Evolutionary conservation across 2,113 vertebrate genomes (phyloP).

Genomic region (Proteles cristata): DNA sequence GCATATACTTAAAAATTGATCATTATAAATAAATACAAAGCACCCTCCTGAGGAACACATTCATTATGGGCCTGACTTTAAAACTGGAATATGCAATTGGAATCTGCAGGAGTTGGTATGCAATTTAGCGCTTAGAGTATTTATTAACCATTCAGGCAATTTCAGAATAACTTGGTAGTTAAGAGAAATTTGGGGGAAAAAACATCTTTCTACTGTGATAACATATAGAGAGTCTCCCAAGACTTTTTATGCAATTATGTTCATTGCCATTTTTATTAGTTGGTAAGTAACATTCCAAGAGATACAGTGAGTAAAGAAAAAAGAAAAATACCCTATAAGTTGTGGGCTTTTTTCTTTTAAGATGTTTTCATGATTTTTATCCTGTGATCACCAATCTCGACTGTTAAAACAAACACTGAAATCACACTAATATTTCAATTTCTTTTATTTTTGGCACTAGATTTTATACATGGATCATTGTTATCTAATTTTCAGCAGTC

Average conservation of each 20-base stretch:
- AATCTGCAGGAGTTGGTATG: background rate
- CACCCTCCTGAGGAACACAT: background rate
- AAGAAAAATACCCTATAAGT: constrained; percentile 57
- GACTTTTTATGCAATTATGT: constrained; percentile 56
- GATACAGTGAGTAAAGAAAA: constrained; percentile 78
- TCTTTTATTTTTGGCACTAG: constrained; percentile 52
- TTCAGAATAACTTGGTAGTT: background rate
- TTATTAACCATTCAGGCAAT: background rate
- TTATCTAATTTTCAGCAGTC: constrained; percentile 58
- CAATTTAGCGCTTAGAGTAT: background rate
- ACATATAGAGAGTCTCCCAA: background rate
- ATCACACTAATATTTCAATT: constrained; percentile 57
- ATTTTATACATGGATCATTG: constrained; percentile 47
- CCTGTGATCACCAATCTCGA: constrained; percentile 43
- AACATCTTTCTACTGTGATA: background rate
- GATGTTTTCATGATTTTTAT: constrained; percentile 55
- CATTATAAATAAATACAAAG: background rate
- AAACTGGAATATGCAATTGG: background rate
- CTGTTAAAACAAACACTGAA: constrained; percentile 24
- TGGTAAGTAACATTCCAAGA: constrained; percentile 82
- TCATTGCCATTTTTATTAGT: constrained; percentile 80
- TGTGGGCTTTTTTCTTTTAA: constrained; percentile 60
- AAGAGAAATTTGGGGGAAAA: background rate
- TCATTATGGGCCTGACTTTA: background rate
- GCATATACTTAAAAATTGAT: background rate